A percentile compares a stretch with the other conserved stretches of the same genome.
These are phyloP conservation scores for Drosophila pallidifrons DNA, from an alignment of 1,140 invertebrate species.

Conservation along the genomic window DNA sequence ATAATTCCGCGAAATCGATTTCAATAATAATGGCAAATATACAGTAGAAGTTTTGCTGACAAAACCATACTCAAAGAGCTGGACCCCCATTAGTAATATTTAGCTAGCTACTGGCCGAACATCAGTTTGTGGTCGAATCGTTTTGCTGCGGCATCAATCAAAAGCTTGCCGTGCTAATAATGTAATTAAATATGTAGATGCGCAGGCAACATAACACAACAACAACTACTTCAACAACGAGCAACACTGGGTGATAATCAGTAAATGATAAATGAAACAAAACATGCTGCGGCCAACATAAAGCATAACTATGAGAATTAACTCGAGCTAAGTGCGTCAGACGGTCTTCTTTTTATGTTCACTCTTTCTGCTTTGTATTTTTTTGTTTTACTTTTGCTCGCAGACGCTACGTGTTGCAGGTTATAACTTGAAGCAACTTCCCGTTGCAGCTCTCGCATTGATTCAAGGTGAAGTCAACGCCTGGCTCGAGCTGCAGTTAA, in stretches of 20 bases:
- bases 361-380: not conserved
- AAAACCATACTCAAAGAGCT: conserved; percentile 33
- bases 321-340: conserved; percentile 70
- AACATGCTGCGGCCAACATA: conserved; percentile 64
- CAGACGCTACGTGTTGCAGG: conserved; percentile 30
- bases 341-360: conserved; percentile 21
- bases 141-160: conserved; percentile 79
- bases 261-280: conserved; percentile 81
- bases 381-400: not conserved
- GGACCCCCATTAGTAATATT: conserved; percentile 25
- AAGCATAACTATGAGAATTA: conserved; percentile 77
- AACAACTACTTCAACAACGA: conserved; percentile 18
- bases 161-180: conserved; percentile 74
- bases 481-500: conserved; percentile 67
- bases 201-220: conserved; percentile 26
- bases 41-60: conserved; percentile 8
- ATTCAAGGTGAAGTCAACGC: conserved; percentile 27
- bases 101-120: conserved; percentile 19
- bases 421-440: conserved; percentile 31
- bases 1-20: conserved; percentile 36
- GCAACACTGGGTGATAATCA: conserved; percentile 71
- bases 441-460: conserved; percentile 30
- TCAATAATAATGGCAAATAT: conserved; percentile 29
- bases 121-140: conserved; percentile 55
- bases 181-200: conserved; percentile 81